Conservation (phyloP, 2,113 vertebrate species). For the mouse (Mus musculus) region DNA sequence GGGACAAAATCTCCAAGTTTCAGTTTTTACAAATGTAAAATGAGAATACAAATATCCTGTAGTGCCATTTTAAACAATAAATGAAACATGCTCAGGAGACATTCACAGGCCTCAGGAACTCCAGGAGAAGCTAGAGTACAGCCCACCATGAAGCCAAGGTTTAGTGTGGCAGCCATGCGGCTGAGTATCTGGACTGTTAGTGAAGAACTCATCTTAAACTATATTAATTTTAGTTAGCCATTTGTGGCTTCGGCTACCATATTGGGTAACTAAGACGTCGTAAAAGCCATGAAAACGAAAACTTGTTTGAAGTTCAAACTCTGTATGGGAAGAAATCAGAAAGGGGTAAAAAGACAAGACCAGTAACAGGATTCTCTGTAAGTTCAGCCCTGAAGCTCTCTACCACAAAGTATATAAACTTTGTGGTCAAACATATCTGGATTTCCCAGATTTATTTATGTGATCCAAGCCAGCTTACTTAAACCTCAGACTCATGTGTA, state of each 20-base stretch:
- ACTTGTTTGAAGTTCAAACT: constrained; percentile 29
- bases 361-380: neutral
- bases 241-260: neutral
- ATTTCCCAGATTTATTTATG: neutral
- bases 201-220: constrained; percentile 26
- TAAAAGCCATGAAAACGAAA: neutral
- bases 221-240: neutral
- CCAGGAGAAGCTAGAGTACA: neutral
- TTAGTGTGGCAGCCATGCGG: neutral
- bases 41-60: neutral
- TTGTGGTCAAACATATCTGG: constrained; percentile 17
- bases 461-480: constrained; percentile 28
- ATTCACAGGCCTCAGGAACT: neutral
- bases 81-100: neutral
- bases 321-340: constrained; percentile 1
- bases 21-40: constrained; percentile 57
- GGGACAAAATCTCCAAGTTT: neutral
- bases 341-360: neutral
- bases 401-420: neutral
- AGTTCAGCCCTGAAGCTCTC: constrained; percentile 23
- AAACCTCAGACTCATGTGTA: neutral
- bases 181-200: neutral
- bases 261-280: neutral
- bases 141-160: neutral
- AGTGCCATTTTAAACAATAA: neutral